Base-by-base conservation (phyloP, 2,888 invertebrate species). In the Morinoia aosen region DNA sequence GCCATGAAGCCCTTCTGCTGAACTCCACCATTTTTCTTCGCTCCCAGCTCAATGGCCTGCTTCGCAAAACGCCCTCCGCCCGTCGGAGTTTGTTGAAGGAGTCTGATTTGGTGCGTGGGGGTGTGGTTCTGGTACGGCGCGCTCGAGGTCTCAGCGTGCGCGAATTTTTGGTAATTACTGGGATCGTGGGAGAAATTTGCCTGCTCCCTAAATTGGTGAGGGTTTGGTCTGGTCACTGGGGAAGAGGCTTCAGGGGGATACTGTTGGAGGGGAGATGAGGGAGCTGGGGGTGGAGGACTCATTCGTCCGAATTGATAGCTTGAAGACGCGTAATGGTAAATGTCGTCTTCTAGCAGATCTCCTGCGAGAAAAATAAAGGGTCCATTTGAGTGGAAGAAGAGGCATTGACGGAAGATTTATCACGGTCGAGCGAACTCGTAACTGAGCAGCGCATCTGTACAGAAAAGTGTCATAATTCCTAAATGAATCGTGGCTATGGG, bases 251-350 rank as follows among this genome's bases (percentile, higher is more conserved):
- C 19, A 19, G 61, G 61, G 61, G 61, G 91, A 25, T 91, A 91
- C 19, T 2, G 25, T 1, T 56, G 91, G 14, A 56, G 40, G 11
- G 95, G 95, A 48, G 95, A 94, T 33, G 94, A 88, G 14, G 95
- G 95, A 58, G 95, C 95, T 8, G 95, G 95, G 8, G 95, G 95
- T n/a, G 95, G 95, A 25, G 95, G 95, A 76, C 95, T 95, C 58
- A 94, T 58, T 25, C 88, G 48, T 39, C 95, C 64, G n/a, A 64
- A 64, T 58, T 95, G 95, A 64, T 88, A 95, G 90, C 93, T 95
- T 11, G 95, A 94, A 40, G 76, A 93, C 10, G 95, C 94, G 94
- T 95, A 95, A 33, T 95, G 95, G 88, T 95, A 95, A 39, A 95
- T 58, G 88, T 95, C 95, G 33, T 95, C 95, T 88, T 94, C 95